Evolutionary conservation across 2,797 vertebrate genomes (phyloP), one percentile per base, ranked within the genome.

Genomic region (Acrossocheilus wenchowensis): DNA sequence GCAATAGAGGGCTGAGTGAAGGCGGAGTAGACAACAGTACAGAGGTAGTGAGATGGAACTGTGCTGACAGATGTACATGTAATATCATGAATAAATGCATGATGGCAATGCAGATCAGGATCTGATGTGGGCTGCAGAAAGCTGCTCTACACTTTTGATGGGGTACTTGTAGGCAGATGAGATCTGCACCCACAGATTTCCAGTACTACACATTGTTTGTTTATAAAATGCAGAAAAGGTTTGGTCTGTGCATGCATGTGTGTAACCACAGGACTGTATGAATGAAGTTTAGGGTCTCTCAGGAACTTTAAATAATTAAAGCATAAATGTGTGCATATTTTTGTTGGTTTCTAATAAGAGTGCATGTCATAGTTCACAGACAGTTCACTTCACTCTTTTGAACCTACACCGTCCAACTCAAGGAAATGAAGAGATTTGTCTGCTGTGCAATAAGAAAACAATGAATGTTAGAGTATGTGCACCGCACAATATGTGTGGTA

Each of bases 351-450:
- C 6, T 83, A 43, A 69, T 68, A 84, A 2, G 10, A 78, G 64
- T 10, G 54, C 34, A 45, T 8, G 23, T 60, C n/a, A 43, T 39
- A 36, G 50, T 9, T 79, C 62, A 78, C 15, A 84, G 83, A 69
- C 74, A 77, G 60, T 80, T 85, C 66, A n/a, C 50, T 72, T 85
- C 41, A 52, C 50, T 36, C 50, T 45, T 60, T 60, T 50, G n/a
- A 72, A 85, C 66, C 39, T 26, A 72, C 26, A 39, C 3, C 4
- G 30, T 11, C 43, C 30, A 66, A 39, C 15, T 41, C 60, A 30
- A 85, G 84, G 84, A 85, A 85, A 60, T 80, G 0, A 85, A 85
- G 39, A 50, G 66, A 72, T 85, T 85, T 79, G 39, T 72, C 36
- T 60, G 39, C 17, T 45, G 23, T 54, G 48, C 66, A 48, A 36